These are phyloP conservation scores for Triops longicaudatus DNA, from an alignment of 1,140 invertebrate genomes.

Conservation along the genomic window DNA sequence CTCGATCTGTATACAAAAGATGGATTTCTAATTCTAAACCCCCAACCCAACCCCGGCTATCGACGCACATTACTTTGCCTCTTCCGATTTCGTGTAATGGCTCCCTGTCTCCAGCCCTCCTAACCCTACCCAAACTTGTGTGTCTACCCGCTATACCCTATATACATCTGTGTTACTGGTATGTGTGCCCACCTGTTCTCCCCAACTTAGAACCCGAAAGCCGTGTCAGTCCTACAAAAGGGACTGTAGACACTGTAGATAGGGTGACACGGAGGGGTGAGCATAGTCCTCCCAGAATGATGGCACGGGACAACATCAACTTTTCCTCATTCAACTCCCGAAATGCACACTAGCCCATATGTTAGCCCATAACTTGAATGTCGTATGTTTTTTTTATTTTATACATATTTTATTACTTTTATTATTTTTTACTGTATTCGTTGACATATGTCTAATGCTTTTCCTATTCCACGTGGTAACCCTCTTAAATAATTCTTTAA, in stretches of 20 bases:
- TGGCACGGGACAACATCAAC: background rate
- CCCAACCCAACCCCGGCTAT: background rate
- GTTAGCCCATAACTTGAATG: background rate
- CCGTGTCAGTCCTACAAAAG: background rate
- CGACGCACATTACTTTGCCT: background rate
- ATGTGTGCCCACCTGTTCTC: constrained; percentile 9
- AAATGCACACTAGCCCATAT: background rate
- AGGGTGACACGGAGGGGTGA: constrained; percentile 13
- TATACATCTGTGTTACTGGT: background rate
- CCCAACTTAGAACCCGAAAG: background rate
- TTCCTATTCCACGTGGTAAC: no score
- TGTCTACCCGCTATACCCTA: background rate
- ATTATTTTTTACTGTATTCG: no score
- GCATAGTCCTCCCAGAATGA: background rate
- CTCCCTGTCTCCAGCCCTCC: background rate
- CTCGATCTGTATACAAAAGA: background rate
- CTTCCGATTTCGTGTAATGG: background rate
- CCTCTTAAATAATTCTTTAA: no score
- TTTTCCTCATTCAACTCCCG: background rate
- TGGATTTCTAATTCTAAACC: background rate
- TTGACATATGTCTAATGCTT: no score
- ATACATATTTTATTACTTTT: background rate
- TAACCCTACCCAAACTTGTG: background rate
- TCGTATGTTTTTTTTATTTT: background rate
- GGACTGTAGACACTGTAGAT: background rate